phyloP scores from a whole-genome alignment of 2,888 invertebrate genomes.

The Iphiclides podalirius region DNA sequence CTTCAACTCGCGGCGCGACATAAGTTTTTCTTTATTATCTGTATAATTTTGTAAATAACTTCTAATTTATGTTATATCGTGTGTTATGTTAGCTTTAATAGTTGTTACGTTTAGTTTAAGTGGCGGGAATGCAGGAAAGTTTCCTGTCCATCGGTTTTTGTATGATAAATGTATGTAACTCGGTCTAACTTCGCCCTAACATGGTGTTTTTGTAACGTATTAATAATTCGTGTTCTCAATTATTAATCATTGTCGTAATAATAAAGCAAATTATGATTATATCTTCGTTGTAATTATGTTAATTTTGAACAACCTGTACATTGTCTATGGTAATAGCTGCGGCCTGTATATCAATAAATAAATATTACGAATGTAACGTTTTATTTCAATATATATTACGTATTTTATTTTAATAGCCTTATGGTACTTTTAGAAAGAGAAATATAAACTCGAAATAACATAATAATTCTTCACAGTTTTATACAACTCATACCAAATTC shows the following conservation, averaged over 20 bases:
- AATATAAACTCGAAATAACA: too few relatives aligned
- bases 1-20: too few relatives aligned
- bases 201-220: slow-evolving; percentile 13
- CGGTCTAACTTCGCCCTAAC: slow-evolving; percentile 39
- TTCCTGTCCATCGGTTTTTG: slow-evolving; percentile 54
- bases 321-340: slow-evolving; percentile 57
- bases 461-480: too few relatives aligned
- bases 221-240: slow-evolving; percentile 22
- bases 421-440: too few relatives aligned
- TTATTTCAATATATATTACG: slow-evolving; percentile 8
- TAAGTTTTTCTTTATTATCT: slow-evolving; percentile 29
- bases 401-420: too few relatives aligned
- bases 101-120: slow-evolving; percentile 59
- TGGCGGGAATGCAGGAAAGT: slow-evolving; percentile 64
- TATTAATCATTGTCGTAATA: slow-evolving; percentile 13
- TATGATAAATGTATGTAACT: slow-evolving; percentile 44
- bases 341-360: slow-evolving; percentile 69
- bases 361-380: slow-evolving; percentile 35
- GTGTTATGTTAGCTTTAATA: slow-evolving; percentile 76
- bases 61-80: slow-evolving; percentile 67
- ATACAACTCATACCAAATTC: too few relatives aligned
- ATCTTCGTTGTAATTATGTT: slow-evolving; percentile 44
- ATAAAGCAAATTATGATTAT: background rate
- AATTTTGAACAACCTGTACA: slow-evolving; percentile 54
- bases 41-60: slow-evolving; percentile 77